A percentile compares a stretch with the other conserved stretches of the same genome.
Conservation (phyloP, 1,140 invertebrate genomes). For the Lordiphosa clarofinis region DNA sequence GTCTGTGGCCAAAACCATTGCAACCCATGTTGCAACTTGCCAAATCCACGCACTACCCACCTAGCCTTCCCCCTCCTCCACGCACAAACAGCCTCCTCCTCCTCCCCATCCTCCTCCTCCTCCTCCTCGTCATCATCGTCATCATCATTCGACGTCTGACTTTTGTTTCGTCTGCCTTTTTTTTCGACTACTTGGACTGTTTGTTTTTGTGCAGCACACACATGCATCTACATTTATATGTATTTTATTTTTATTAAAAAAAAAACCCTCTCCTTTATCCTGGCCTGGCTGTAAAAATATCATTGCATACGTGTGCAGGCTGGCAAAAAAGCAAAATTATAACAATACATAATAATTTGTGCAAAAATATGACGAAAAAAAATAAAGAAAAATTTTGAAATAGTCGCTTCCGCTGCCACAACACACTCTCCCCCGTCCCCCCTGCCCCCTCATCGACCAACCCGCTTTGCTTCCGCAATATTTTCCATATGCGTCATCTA, state of each 20-base stretch:
- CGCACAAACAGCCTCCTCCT: neutral
- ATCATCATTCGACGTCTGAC: slow-evolving; percentile 22
- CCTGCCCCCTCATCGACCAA: too few relatives aligned
- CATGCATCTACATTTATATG: slow-evolving; percentile 8
- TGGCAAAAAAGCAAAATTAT: slow-evolving; percentile 43
- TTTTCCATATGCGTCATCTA: slow-evolving; percentile 67
- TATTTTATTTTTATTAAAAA: slow-evolving; percentile 49
- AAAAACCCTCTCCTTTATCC: neutral
- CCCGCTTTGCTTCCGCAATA: slow-evolving; percentile 5
- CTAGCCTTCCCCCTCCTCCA: neutral
- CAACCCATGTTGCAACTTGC: neutral
- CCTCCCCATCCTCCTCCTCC: too few relatives aligned
- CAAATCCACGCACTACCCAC: neutral
- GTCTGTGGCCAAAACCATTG: too few relatives aligned
- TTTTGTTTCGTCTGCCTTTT: slow-evolving; percentile 39
- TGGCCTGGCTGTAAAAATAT: slow-evolving; percentile 20
- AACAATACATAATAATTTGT: slow-evolving; percentile 76
- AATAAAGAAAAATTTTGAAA: slow-evolving; percentile 45
- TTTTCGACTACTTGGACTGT: slow-evolving; percentile 50
- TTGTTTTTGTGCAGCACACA: slow-evolving; percentile 29
- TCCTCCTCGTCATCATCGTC: slow-evolving; percentile 6
- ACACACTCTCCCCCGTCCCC: neutral
- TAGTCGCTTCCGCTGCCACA: slow-evolving; percentile 57
- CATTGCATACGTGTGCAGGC: slow-evolving; percentile 41
- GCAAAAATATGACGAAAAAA: slow-evolving; percentile 32